Conservation (phyloP, 2,113 vertebrate species). For the Lichenostomus cassidix region DNA sequence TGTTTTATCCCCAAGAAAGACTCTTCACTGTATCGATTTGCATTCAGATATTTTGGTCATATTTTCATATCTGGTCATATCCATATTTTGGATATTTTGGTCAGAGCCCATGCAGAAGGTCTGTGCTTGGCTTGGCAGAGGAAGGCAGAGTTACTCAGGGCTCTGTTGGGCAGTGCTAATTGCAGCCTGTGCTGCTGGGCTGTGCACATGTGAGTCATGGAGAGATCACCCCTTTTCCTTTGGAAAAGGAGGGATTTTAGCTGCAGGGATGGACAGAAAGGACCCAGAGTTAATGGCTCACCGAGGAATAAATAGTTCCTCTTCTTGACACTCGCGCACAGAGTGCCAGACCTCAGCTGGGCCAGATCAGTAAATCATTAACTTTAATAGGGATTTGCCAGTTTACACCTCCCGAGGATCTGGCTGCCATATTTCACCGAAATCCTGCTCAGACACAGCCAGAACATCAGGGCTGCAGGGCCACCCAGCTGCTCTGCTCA, state of each 20-base stretch:
- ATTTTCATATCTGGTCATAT: too few relatives aligned
- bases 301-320: constrained; percentile 64
- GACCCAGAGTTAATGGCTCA: constrained; percentile 46
- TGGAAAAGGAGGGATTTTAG: constrained; percentile 45
- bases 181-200: not conserved
- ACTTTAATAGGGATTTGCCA: constrained; percentile 50
- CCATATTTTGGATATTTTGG: not conserved
- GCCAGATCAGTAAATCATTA: constrained; percentile 48
- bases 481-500: not conserved
- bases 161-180: not conserved
- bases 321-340: constrained; percentile 38
- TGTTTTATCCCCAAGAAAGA: not conserved
- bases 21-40: not conserved
- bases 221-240: constrained; percentile 8
- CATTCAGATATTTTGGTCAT: not conserved
- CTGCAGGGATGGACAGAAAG: constrained; percentile 49
- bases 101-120: not conserved
- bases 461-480: not conserved
- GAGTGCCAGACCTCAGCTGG: constrained; percentile 52
- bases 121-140: not conserved
- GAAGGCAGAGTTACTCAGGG: not conserved
- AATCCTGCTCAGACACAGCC: not conserved
- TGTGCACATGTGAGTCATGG: not conserved
- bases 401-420: constrained; percentile 44
- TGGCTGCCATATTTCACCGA: constrained; percentile 38